Conservation (phyloP, 2,888 invertebrate species). For the Lasioglossum pauxillum region DNA sequence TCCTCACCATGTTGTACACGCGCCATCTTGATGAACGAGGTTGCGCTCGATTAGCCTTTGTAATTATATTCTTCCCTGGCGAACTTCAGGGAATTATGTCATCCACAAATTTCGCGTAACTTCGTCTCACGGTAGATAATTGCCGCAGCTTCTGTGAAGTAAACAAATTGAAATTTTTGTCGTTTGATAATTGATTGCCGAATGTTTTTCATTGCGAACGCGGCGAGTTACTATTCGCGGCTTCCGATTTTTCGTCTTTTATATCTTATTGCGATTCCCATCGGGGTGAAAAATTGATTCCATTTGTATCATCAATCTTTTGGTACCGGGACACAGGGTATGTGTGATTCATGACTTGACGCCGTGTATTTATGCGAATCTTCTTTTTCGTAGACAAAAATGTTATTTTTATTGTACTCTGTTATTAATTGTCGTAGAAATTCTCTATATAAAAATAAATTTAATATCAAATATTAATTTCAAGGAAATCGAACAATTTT, state of each 20-base stretch:
- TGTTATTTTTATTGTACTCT: too few relatives aligned
- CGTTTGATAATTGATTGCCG: neutral
- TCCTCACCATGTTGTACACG: neutral
- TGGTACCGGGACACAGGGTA: neutral
- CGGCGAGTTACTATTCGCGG: neutral
- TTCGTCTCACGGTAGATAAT: neutral
- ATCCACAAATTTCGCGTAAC: neutral
- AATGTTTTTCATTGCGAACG: neutral
- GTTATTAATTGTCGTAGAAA: neutral
- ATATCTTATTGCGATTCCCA: neutral
- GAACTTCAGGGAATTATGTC: neutral
- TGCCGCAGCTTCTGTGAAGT: neutral
- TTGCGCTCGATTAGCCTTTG: neutral
- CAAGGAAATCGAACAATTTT: too few relatives aligned
- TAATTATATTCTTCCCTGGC: neutral
- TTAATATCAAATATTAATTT: too few relatives aligned
- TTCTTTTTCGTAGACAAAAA: too few relatives aligned
- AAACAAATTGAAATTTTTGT: neutral
- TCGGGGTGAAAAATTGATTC: neutral
- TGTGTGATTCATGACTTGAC: neutral
- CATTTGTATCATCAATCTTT: neutral
- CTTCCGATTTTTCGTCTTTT: neutral
- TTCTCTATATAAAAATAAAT: neutral
- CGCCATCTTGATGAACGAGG: slow-evolving; percentile 1
- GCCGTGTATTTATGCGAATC: neutral